Conservation (phyloP, 2,113 vertebrate genomes). For the Procavia capensis region DNA sequence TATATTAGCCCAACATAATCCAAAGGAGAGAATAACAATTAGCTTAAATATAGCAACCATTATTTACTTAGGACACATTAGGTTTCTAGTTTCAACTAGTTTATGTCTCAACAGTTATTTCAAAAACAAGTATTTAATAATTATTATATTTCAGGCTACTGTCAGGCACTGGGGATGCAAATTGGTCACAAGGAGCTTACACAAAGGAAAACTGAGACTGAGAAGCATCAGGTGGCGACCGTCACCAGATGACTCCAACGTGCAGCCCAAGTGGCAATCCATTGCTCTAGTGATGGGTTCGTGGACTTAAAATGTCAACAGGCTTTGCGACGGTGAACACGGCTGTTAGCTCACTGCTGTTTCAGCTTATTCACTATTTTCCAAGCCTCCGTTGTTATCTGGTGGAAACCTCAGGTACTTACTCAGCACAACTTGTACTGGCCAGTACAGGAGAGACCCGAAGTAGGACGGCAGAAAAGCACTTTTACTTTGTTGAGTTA, state of each 20-base stretch:
- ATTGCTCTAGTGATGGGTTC: neutral
- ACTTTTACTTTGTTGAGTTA: too few relatives aligned
- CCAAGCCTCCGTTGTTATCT: too few relatives aligned
- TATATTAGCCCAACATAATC: constrained; percentile 1
- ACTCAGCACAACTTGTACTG: too few relatives aligned
- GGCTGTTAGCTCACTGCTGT: too few relatives aligned
- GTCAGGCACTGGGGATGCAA: neutral
- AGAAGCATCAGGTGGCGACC: neutral
- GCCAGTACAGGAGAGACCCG: too few relatives aligned
- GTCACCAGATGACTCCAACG: neutral
- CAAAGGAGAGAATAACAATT: neutral
- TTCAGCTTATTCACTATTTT: too few relatives aligned
- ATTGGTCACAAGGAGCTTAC: neutral
- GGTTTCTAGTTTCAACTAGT: neutral
- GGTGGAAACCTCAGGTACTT: too few relatives aligned
- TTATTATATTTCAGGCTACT: neutral
- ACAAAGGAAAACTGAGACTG: neutral
- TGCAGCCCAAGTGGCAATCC: neutral
- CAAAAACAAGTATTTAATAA: neutral
- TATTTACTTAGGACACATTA: neutral
- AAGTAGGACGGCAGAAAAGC: too few relatives aligned
- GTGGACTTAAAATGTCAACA: neutral
- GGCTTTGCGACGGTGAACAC: too few relatives aligned
- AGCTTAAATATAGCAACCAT: neutral
- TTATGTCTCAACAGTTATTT: neutral